Evolutionary conservation across 2,113 vertebrate genomes (phyloP), one percentile per base, ranked within the genome.

Genomic region (Heloderma charlesbogerti): DNA sequence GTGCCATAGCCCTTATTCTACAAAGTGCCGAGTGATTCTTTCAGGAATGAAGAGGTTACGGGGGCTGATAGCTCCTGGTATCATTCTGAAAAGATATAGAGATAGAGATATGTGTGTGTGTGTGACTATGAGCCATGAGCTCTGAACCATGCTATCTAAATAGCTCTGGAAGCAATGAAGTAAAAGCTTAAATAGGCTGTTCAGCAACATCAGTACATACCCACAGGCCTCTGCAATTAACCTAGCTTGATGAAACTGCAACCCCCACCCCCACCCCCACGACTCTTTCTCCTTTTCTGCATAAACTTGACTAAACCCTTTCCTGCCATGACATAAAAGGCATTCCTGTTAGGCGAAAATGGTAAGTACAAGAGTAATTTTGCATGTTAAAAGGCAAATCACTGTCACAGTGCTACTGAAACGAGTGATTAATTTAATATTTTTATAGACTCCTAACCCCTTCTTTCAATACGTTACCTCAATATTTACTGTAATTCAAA

Each of bases 61-160:
- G 0, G 88, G 90, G 86, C 91, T 93, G 91, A 69, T 84, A 51
- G 72, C 87, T 43, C 43, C 93, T 75, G 82, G 90, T 12, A 81
- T 93, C 96, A 96, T 66, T 95, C 88, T 25, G 15, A 89, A 95
- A 95, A 93, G 93, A 87, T n/a, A n/a, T n/a, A n/a, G n/a, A n/a
- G n/a, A n/a, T n/a, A n/a, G n/a, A n/a, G n/a, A n/a, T n/a, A n/a
- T n/a, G n/a, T n/a, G n/a, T n/a, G n/a, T n/a, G n/a, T n/a, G n/a
- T n/a, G n/a, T n/a, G n/a, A n/a, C n/a, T n/a, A n/a, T n/a, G n/a
- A n/a, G n/a, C n/a, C n/a, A n/a, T n/a, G n/a, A 60, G 81, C 93
- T 90, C 40, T 54, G 87, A 95, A 90, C 92, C 78, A 79, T 91
- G 86, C 91, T 93, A 60, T 83, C 89, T 87, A 91, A 94, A 89